Percentiles rank a stretch among this genome's conserved stretches.
These are phyloP conservation scores for Abscondita cerata DNA, from an alignment of 2,888 invertebrate genomes.

Conservation along the genomic window DNA sequence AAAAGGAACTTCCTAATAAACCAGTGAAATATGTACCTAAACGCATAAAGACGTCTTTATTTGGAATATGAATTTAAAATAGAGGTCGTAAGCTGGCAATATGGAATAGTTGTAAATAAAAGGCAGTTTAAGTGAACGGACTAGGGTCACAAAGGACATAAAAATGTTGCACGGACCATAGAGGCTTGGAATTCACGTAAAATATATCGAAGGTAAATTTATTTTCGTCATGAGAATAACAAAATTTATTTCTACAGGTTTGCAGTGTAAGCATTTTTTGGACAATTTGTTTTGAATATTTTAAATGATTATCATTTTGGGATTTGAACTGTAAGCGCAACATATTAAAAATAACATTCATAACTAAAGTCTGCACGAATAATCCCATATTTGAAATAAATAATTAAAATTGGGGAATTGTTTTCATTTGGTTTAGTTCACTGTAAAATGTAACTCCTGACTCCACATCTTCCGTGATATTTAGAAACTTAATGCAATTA, in stretches of 20 bases:
- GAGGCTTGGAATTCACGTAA: slow-evolving; percentile 32
- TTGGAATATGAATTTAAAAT: slow-evolving; percentile 21
- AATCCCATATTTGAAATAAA: too few species aligned
- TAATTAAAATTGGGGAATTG: slow-evolving; percentile 34
- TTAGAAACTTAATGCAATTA: slow-evolving; percentile 37
- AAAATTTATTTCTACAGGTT: slow-evolving; percentile 32
- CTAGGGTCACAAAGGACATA: slow-evolving; percentile 32
- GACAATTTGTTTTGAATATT: slow-evolving; percentile 28
- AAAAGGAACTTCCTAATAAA: slow-evolving; percentile 23
- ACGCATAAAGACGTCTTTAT: slow-evolving; percentile 20
- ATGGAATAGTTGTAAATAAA: slow-evolving; percentile 26
- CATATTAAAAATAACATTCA: neutral
- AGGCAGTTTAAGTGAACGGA: slow-evolving; percentile 23
- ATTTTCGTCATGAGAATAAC: slow-evolving; percentile 35
- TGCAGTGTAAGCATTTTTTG: slow-evolving; percentile 28
- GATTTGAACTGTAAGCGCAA: slow-evolving; percentile 12
- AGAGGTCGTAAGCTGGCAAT: slow-evolving; percentile 1
- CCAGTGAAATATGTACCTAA: slow-evolving; percentile 2
- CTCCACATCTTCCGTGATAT: slow-evolving; percentile 27
- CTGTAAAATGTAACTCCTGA: slow-evolving; percentile 24
- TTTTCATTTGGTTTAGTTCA: slow-evolving; percentile 21
- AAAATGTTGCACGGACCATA: slow-evolving; percentile 32
- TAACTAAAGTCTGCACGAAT: too few species aligned
- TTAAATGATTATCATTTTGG: slow-evolving; percentile 25
- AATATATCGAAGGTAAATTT: slow-evolving; percentile 37